Evolutionary conservation across 2,888 invertebrate species (phyloP), one percentile per base, ranked within the genome.

Genomic region (Himalopsyche tibetana): DNA sequence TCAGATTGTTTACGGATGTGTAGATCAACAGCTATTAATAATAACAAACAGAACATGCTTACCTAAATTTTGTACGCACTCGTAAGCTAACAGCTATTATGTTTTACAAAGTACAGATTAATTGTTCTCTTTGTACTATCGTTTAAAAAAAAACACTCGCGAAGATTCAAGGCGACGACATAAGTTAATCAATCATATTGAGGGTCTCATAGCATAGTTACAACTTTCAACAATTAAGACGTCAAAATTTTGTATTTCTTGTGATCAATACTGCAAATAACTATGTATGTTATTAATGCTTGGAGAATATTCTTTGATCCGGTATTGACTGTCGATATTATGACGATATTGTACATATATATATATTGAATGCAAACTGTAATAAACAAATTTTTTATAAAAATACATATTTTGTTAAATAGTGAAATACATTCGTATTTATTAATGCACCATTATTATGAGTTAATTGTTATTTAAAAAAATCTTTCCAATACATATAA

Each of bases 1-100:
- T 63, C 63, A 63, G 19, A n/a, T n/a, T 63, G 63, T 63, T 63
- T 63, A 63, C 63, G 63, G 63, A 63, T 63, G 63, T 63, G 19
- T 63, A 9, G 19, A 63, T n/a, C 8, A 63, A 15, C 9, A 19
- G 19, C 63, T 63, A 19, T 63, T 63, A 19, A 63, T 63, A 63
- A 19, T 19, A 63, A n/a, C 63, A 63, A 63, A 63, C 28, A 63
- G 28, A 28, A 63, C 9, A 19, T 63, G 63, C 63, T 19, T 28
- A 19, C 28, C 4, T 19, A 63, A 63, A 19, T 63, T 19, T 28
- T 19, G n/a, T 28, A 63, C 63, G 63, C 63, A 63, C 63, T 63
- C 17, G 1, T n/a, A 56, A 63, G 63, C 63, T 4, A 63, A 19
- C 51, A 51, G 51, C 12, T 45, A 45, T 45, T 45, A 45, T 45